A percentile compares a stretch with the other conserved stretches of the same genome.
These are phyloP conservation scores for Stenolophus ochropezus DNA, from an alignment of 2,888 invertebrate species.

Conservation along the genomic window DNA sequence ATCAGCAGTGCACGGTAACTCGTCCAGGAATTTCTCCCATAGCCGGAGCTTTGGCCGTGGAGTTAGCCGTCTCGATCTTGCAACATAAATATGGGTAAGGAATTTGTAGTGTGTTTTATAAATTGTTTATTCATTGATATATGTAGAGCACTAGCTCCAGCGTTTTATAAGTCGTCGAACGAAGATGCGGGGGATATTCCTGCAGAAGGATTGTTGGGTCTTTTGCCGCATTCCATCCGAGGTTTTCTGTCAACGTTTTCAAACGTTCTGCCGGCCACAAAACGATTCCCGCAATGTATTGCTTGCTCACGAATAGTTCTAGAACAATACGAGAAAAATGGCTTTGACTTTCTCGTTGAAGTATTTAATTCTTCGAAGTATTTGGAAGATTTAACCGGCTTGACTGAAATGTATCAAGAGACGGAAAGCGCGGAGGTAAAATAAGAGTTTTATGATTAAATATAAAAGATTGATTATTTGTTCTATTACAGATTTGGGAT, in stretches of 20 bases:
- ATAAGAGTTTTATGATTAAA: neutral
- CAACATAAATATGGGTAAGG: constrained; percentile 87
- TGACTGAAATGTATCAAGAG: constrained; percentile 78
- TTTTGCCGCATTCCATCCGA: constrained; percentile 94
- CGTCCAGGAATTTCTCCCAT: constrained; percentile 95
- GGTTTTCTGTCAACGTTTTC: constrained; percentile 91
- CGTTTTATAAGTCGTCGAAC: constrained; percentile 76
- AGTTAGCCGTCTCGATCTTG: constrained; percentile 88
- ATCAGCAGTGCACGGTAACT: constrained; percentile 99
- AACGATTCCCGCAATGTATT: constrained; percentile 92
- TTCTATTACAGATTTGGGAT: constrained; percentile 66
- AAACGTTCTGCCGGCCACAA: constrained; percentile 88
- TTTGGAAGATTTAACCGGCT: constrained; percentile 90
- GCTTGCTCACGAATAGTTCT: constrained; percentile 86
- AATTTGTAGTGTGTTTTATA: neutral
- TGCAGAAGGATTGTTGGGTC: constrained; percentile 82
- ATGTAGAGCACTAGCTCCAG: constrained; percentile 79
- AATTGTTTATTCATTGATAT: neutral
- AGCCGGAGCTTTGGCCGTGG: constrained; percentile 93
- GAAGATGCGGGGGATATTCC: constrained; percentile 68
- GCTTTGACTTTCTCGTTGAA: constrained; percentile 84
- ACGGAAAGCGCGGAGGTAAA: constrained; percentile 77
- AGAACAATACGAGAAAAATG: constrained; percentile 74
- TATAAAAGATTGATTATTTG: neutral
- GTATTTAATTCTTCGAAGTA: constrained; percentile 88